Evolutionary conservation across 1,140 invertebrate species (phyloP).

Genomic region (Drosophila pruinosa): DNA sequence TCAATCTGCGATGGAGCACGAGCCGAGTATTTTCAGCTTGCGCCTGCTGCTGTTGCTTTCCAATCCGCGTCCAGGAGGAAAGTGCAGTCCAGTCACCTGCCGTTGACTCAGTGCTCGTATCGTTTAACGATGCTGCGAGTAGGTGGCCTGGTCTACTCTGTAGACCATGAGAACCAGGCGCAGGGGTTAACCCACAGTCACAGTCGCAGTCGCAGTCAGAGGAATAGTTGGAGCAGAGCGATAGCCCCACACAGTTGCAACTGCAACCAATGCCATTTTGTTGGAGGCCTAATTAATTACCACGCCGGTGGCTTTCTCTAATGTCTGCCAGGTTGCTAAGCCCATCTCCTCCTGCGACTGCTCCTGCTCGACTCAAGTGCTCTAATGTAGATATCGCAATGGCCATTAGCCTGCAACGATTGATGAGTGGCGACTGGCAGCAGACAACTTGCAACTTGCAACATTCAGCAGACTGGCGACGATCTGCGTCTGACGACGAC

Average conservation of each 20-base stretch:
- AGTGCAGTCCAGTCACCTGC: constrained; percentile 22
- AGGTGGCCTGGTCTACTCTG: constrained; percentile 24
- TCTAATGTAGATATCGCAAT: constrained; percentile 75
- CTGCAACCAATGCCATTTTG: constrained; percentile 14
- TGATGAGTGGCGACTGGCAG: constrained; percentile 16
- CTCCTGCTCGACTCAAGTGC: constrained; percentile 7
- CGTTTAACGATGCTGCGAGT: constrained; percentile 17
- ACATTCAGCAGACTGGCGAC: neutral
- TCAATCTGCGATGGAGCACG: constrained; percentile 48
- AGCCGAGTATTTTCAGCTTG: constrained; percentile 5
- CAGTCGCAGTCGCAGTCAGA: neutral
- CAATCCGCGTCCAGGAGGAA: constrained; percentile 33
- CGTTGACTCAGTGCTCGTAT: neutral
- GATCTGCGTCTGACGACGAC: constrained; percentile 38
- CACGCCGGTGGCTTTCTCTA: constrained; percentile 62
- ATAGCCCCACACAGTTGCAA: constrained; percentile 19
- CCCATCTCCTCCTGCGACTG: neutral
- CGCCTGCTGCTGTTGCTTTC: too few relatives aligned
- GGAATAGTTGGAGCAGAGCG: neutral
- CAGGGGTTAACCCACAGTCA: constrained; percentile 42
- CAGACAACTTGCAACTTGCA: constrained; percentile 1
- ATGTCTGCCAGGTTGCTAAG: constrained; percentile 31
- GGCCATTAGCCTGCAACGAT: constrained; percentile 43
- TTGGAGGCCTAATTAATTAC: constrained; percentile 70
- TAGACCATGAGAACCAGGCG: constrained; percentile 54